Evolutionary conservation across 2,888 invertebrate species (phyloP), one percentile per base, ranked within the genome.

Genomic region (Cataglyphis albicans): DNA sequence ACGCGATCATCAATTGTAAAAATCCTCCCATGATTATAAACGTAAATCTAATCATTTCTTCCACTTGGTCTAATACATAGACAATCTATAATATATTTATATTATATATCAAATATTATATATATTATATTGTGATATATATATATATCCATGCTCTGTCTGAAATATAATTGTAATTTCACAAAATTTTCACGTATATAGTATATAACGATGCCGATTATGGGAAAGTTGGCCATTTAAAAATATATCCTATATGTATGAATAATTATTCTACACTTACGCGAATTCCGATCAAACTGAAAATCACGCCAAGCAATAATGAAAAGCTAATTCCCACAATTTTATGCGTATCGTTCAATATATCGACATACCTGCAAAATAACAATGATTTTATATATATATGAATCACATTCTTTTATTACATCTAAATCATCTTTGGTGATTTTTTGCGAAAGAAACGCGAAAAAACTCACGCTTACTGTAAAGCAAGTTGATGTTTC

Each of bases 401-500:
- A 48, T 48, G 32, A 21, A 41, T 48, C 1, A 32, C 12, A 59
- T 73, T 18, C 12, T 29, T 35, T 38, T 29, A 12, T 59, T 25
- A 57, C 1, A 1, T 48, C 1, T 48, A 48, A 4, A 1, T 35
- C 6, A 35, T 29, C 5, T 44, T 41, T 25, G 12, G 25, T 1
- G 21, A 57, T 25, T 41, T 12, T 7, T 3, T 32, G 6, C 32
- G 9, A 52, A 35, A 18, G 3, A 4, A 4, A 15, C n/a, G 18
- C 10, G n/a, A 6, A 55, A 25, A 7, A 32, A 12, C n/a, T 7
- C 1, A 1, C 6, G 48, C 72, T 78, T 57, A 78, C 78, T 78
- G 72, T 15, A 78, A 6, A 72, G 57, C 72, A 41, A 78, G 57
- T 32, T 78, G 78, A 72, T 78, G 73, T 44, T 78, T 78, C 32